phyloP scores from a whole-genome alignment of 2,888 invertebrate genomes.

The Lepidonotus clava region DNA sequence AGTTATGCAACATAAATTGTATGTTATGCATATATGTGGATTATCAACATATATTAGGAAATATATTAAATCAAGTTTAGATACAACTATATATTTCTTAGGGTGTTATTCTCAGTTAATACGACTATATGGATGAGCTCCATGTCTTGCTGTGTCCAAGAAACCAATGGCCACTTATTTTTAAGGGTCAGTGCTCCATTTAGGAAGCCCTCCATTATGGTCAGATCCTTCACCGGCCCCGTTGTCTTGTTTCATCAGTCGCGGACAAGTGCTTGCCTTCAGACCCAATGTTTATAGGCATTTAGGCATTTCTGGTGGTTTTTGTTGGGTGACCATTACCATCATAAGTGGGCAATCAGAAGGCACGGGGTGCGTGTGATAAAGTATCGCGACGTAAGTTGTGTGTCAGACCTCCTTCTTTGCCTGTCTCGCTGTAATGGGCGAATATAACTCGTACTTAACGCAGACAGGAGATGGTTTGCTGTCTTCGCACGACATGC shows the following conservation, averaged over 20 bases:
- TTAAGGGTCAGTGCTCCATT: no score
- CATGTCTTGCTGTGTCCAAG: no score
- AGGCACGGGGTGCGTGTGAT: background rate
- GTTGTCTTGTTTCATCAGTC: background rate
- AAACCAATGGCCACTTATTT: no score
- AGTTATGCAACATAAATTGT: background rate
- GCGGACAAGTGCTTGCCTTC: background rate
- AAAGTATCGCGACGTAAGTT: background rate
- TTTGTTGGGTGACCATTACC: background rate
- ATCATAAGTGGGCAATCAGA: background rate
- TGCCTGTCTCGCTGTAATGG: no score
- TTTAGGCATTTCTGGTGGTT: slow-evolving; percentile 10
- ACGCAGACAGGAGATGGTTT: background rate
- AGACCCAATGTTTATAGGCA: slow-evolving; percentile 22
- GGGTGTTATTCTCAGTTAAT: no score
- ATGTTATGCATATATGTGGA: no score
- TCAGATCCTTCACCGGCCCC: background rate
- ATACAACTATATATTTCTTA: no score
- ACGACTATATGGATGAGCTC: no score
- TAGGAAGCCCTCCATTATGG: background rate
- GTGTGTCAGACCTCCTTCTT: no score
- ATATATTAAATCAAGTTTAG: no score
- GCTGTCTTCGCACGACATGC: background rate
- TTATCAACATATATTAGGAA: no score
- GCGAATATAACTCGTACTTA: no score